Percentiles rank a stretch among this genome's conserved stretches.
phyloP scores from a whole-genome alignment of 1,140 invertebrate species.

The Thaumetopoea pityocampa region DNA sequence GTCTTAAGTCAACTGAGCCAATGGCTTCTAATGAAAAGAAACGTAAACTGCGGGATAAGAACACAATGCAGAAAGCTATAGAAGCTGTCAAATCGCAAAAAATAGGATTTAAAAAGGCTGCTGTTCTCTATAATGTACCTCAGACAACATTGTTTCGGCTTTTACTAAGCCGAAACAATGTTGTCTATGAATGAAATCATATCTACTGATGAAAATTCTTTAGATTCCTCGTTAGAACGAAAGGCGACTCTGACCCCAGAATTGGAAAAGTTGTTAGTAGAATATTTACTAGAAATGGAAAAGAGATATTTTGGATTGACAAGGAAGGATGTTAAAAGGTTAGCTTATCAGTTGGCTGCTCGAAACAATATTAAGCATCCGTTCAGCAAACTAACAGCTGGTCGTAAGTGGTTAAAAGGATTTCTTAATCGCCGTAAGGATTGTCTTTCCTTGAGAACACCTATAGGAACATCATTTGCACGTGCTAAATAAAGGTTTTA shows the following conservation, averaged over 20 bases:
- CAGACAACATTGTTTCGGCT: slow-evolving; percentile 4
- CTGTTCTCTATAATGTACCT: neutral
- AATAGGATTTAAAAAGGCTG: slow-evolving; percentile 7
- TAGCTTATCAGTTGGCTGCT: slow-evolving; percentile 25
- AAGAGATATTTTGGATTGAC: slow-evolving; percentile 25
- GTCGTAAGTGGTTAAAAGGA: slow-evolving; percentile 21
- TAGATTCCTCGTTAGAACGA: too few relatives aligned
- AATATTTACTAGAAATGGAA: slow-evolving; percentile 22
- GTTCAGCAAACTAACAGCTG: slow-evolving; percentile 12
- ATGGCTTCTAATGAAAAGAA: too few relatives aligned
- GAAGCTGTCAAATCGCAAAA: slow-evolving; percentile 2
- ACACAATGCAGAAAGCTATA: too few relatives aligned
- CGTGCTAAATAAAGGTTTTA: slow-evolving; percentile 40
- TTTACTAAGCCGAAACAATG: too few relatives aligned
- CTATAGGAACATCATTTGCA: slow-evolving; percentile 35
- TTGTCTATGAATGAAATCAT: slow-evolving; percentile 14
- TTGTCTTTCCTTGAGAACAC: slow-evolving; percentile 32
- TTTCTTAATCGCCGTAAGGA: slow-evolving; percentile 31
- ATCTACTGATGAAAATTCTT: slow-evolving; percentile 7
- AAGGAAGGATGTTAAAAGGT: slow-evolving; percentile 16
- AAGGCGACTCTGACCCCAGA: too few relatives aligned
- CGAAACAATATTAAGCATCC: slow-evolving; percentile 24
- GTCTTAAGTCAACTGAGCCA: too few relatives aligned
- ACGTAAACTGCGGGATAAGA: too few relatives aligned
- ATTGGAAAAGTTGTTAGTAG: too few relatives aligned